Conservation (phyloP, 1,140 invertebrate species). For the Phenacoccus solenopsis region DNA sequence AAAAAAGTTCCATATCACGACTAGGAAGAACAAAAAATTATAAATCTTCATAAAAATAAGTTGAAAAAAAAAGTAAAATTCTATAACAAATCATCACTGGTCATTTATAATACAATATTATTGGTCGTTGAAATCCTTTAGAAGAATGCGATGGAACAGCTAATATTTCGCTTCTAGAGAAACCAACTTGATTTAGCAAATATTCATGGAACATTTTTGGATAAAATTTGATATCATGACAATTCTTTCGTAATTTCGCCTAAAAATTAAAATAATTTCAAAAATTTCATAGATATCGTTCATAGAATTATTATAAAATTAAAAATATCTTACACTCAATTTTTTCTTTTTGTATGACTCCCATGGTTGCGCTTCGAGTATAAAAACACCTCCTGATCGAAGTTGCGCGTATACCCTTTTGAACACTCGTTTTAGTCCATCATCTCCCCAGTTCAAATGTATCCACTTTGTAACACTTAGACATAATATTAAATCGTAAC, state of each 20-base stretch:
- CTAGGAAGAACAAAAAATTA: too few species aligned
- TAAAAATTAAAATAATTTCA: slow-evolving; percentile 37
- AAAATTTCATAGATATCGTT: background rate
- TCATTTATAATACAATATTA: slow-evolving; percentile 69
- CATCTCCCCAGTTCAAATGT: slow-evolving; percentile 93
- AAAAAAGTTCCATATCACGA: too few species aligned
- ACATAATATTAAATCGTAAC: slow-evolving; percentile 91
- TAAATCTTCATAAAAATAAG: too few species aligned
- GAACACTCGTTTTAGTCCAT: slow-evolving; percentile 88
- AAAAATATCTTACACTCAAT: slow-evolving; percentile 57
- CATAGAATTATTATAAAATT: too few species aligned
- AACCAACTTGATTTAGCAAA: slow-evolving; percentile 81
- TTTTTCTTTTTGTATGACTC: slow-evolving; percentile 80
- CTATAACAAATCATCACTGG: background rate
- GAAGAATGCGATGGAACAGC: slow-evolving; percentile 69
- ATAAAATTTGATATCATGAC: slow-evolving; percentile 68
- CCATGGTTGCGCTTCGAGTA: slow-evolving; percentile 91
- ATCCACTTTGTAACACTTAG: slow-evolving; percentile 96
- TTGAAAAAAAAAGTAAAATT: too few species aligned
- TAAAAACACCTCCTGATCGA: slow-evolving; percentile 78
- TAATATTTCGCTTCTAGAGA: slow-evolving; percentile 71
- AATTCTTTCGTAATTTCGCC: slow-evolving; percentile 77
- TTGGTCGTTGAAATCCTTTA: slow-evolving; percentile 79
- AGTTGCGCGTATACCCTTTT: slow-evolving; percentile 80
- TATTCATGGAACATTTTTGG: slow-evolving; percentile 84